Evolutionary conservation across 2,113 vertebrate species (phyloP).

Genomic region (Limnothrissa miodon): DNA sequence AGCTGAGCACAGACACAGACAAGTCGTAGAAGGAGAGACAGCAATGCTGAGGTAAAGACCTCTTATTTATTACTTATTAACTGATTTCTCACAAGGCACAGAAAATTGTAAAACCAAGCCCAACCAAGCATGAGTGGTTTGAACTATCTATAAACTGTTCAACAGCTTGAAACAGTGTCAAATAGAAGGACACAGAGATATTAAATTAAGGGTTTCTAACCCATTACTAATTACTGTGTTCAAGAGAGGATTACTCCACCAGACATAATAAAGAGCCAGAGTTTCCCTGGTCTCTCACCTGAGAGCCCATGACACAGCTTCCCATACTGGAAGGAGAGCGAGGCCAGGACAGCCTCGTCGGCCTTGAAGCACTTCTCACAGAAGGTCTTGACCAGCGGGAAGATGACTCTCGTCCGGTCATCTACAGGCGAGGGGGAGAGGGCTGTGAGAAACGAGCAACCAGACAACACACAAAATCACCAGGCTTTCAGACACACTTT

Average conservation of each 20-base stretch:
- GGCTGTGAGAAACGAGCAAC: not conserved
- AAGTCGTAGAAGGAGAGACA: conserved; percentile 16
- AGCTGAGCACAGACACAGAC: conserved; percentile 60
- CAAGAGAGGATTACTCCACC: not conserved
- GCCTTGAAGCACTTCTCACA: conserved; percentile 88
- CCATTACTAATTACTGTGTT: too few relatives aligned
- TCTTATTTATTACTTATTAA: not conserved
- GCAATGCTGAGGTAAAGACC: not conserved
- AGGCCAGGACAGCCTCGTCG: conserved; percentile 83
- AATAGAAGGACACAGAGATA: too few relatives aligned
- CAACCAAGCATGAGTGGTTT: not conserved
- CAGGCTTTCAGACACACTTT: not conserved
- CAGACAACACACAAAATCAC: conserved; percentile 14
- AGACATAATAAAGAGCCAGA: not conserved
- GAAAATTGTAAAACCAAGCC: not conserved
- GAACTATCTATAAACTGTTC: conserved; percentile 2
- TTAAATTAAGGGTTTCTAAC: too few relatives aligned
- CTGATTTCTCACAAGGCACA: not conserved
- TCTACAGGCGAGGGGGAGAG: conserved; percentile 59
- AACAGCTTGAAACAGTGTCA: not conserved
- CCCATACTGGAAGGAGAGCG: conserved; percentile 89
- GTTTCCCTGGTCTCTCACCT: conserved; percentile 64
- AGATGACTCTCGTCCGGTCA: conserved; percentile 82
- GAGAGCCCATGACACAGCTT: conserved; percentile 89
- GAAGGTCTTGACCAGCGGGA: conserved; percentile 85